Conservation (phyloP, 2,888 invertebrate species). For the Heliconius ethilla region DNA sequence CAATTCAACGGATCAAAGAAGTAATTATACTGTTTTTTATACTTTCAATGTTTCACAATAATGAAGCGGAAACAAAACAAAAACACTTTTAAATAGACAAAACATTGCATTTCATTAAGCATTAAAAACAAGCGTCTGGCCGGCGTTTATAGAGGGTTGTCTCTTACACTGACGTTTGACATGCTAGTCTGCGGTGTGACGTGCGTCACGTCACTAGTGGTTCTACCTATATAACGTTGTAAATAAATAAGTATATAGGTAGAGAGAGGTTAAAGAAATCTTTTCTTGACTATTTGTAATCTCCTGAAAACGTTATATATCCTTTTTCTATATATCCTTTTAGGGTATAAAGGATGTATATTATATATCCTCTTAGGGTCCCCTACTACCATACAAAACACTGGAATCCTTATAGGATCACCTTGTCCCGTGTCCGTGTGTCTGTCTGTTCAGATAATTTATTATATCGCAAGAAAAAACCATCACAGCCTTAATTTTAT, state of each 20-base stretch:
- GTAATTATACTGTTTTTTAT: neutral
- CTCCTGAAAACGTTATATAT: too few species aligned
- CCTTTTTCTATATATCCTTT: too few species aligned
- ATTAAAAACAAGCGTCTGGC: conserved; percentile 10
- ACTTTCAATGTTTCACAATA: neutral
- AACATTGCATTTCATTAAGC: conserved; percentile 4
- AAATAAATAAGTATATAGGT: neutral
- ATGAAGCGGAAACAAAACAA: neutral
- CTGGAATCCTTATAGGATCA: too few species aligned
- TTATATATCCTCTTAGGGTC: too few species aligned
- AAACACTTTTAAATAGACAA: neutral
- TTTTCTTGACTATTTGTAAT: neutral
- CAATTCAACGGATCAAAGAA: neutral
- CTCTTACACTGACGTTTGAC: conserved; percentile 11
- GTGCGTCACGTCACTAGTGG: conserved; percentile 11
- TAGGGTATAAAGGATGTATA: too few species aligned
- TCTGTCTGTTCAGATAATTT: too few species aligned
- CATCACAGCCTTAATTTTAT: too few species aligned
- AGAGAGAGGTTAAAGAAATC: neutral
- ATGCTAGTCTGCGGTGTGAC: conserved; percentile 27
- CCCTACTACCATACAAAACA: too few species aligned
- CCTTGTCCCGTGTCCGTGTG: too few species aligned
- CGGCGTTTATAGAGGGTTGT: conserved; percentile 12
- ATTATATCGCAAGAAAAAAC: too few species aligned
- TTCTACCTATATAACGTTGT: neutral